Evolutionary conservation across 2,888 invertebrate species (phyloP).

Genomic region (Polydrusus pterygomalis): DNA sequence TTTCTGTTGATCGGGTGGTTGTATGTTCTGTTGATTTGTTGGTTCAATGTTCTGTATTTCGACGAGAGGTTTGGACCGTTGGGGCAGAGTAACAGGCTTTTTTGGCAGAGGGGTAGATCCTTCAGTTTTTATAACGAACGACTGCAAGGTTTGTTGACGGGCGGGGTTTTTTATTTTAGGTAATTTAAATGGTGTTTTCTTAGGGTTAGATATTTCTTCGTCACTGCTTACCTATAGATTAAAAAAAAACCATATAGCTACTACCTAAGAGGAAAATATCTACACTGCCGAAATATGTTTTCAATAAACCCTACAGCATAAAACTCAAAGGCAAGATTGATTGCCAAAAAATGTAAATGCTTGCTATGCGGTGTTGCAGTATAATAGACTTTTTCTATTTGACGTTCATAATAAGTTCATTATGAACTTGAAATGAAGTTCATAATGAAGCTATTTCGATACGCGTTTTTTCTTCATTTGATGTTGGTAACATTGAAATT

Average conservation of each 20-base stretch:
- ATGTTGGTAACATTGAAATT: too few relatives aligned
- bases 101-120: neutral
- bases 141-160: constrained; percentile 22
- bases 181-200: constrained; percentile 13
- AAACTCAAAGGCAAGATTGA: too few relatives aligned
- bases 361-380: too few relatives aligned
- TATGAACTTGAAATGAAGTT: too few relatives aligned
- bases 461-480: too few relatives aligned
- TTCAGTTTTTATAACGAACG: constrained; percentile 17
- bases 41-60: neutral
- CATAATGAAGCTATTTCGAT: too few relatives aligned
- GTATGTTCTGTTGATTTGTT: neutral
- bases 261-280: too few relatives aligned
- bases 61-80: neutral
- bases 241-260: neutral
- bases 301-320: too few relatives aligned
- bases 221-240: constrained; percentile 27
- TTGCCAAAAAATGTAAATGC: too few relatives aligned
- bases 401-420: too few relatives aligned
- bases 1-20: neutral
- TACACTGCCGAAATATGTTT: too few relatives aligned
- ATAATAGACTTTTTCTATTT: too few relatives aligned
- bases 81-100: neutral
- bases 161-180: neutral
- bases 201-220: constrained; percentile 3